Evolutionary conservation across 1,140 invertebrate species (phyloP).

Genomic region (Bicyclus anynana): DNA sequence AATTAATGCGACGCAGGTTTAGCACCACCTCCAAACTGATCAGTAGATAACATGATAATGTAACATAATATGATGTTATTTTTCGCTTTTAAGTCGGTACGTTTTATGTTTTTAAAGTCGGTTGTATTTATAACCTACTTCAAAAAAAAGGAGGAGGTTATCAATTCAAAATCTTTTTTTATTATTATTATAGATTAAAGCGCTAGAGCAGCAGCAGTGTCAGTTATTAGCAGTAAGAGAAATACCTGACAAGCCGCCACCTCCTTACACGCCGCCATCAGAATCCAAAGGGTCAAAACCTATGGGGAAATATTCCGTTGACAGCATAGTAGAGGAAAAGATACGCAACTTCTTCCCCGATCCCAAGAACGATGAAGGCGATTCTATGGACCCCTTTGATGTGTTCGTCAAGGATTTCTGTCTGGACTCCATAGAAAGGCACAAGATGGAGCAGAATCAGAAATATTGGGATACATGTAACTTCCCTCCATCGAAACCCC

Average conservation of each 20-base stretch:
- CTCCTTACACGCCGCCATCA: conserved; percentile 62
- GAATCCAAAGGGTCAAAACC: conserved; percentile 36
- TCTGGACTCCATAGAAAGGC: conserved; percentile 39
- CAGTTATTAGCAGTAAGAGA: conserved; percentile 55
- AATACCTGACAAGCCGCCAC: conserved; percentile 68
- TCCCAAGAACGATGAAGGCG: conserved; percentile 22
- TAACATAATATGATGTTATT: too few species aligned
- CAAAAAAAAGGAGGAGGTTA: too few species aligned
- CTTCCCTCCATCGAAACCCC: conserved; percentile 40
- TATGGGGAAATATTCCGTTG: conserved; percentile 39
- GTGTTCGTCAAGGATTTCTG: conserved; percentile 59
- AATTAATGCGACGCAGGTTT: too few species aligned
- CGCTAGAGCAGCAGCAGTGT: conserved; percentile 63
- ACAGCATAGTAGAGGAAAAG: conserved; percentile 37
- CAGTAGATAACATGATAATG: too few species aligned
- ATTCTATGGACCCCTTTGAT: conserved; percentile 37
- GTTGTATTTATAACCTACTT: too few species aligned
- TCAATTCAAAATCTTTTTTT: conserved; percentile 24
- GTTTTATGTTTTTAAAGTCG: too few species aligned
- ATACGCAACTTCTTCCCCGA: conserved; percentile 35
- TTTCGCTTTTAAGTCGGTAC: too few species aligned
- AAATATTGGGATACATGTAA: conserved; percentile 61
- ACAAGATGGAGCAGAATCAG: conserved; percentile 39
- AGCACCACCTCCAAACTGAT: too few species aligned
- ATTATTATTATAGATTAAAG: conserved; percentile 53